These are phyloP conservation scores for Cryptosula pallasiana DNA, from an alignment of 2,888 invertebrate species.

Conservation along the genomic window DNA sequence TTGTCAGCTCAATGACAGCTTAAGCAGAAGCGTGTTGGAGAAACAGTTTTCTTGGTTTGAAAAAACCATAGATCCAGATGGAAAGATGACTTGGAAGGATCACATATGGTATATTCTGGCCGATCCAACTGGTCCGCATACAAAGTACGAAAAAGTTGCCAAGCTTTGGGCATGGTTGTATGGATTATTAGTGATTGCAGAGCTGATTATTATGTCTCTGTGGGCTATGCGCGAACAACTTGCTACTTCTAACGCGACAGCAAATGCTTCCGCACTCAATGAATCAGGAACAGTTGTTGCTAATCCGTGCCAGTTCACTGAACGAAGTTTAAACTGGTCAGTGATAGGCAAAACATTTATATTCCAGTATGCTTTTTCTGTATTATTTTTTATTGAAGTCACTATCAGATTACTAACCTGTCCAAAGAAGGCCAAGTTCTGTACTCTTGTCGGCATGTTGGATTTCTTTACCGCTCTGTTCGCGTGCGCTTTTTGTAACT, in stretches of 20 bases:
- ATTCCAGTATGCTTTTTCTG: background rate
- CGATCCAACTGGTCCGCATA: background rate
- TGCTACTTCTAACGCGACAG: too few species aligned
- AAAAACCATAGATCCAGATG: background rate
- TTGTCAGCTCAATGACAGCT: too few species aligned
- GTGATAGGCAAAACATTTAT: too few species aligned
- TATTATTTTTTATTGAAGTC: background rate
- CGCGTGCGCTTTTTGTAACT: too few species aligned
- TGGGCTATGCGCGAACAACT: background rate
- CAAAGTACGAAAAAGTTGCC: background rate
- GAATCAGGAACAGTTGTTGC: too few species aligned
- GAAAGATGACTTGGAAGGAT: background rate
- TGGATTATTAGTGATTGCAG: background rate
- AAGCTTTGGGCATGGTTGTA: background rate
- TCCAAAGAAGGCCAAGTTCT: background rate
- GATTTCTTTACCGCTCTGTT: background rate
- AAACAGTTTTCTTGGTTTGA: background rate
- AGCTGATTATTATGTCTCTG: background rate
- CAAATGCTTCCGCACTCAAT: too few species aligned
- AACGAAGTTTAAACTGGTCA: too few species aligned
- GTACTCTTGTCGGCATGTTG: background rate
- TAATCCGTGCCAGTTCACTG: too few species aligned
- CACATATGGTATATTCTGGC: background rate
- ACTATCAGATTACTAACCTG: background rate
- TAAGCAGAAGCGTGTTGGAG: too few species aligned